Evolutionary conservation across 2,797 vertebrate genomes (phyloP).

Genomic region (Etheostoma perlongum): DNA sequence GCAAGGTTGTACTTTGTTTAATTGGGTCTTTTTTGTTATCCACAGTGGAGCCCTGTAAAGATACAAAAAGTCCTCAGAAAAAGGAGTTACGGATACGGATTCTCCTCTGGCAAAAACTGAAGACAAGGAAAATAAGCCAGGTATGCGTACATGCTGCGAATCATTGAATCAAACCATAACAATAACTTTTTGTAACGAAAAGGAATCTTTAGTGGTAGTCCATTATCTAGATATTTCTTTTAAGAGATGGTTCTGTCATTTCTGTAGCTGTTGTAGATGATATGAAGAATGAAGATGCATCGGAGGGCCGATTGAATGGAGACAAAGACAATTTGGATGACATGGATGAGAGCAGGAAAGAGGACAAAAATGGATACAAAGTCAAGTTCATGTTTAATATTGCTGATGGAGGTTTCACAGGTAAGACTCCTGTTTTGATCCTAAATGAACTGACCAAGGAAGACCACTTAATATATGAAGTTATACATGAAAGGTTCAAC

Average conservation of each 20-base stretch:
- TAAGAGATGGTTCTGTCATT: background rate
- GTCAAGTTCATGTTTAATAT: constrained; percentile 99
- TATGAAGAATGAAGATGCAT: constrained; percentile 86
- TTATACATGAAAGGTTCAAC: too few relatives aligned
- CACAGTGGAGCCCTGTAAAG: constrained; percentile 84
- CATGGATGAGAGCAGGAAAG: constrained; percentile 88
- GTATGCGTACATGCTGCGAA: constrained; percentile 69
- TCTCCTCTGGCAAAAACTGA: constrained; percentile 81
- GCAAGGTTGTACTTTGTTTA: constrained; percentile 20
- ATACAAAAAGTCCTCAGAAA: constrained; percentile 86
- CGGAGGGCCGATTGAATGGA: constrained; percentile 90
- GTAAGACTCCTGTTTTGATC: constrained; percentile 70
- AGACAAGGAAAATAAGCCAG: constrained; percentile 89
- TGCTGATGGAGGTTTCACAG: constrained; percentile 97
- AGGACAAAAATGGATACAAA: constrained; percentile 90
- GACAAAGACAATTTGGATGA: constrained; percentile 90
- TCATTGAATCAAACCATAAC: constrained; percentile 10
- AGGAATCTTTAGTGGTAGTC: background rate
- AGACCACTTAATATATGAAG: too few relatives aligned
- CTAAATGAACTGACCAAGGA: background rate
- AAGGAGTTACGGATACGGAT: constrained; percentile 82
- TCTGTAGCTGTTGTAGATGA: constrained; percentile 77
- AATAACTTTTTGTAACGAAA: background rate
- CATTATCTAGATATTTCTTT: background rate
- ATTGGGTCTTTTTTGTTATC: constrained; percentile 37